phyloP scores from a whole-genome alignment of 2,797 vertebrate genomes.

The Aselliscus stoliczkanus region DNA sequence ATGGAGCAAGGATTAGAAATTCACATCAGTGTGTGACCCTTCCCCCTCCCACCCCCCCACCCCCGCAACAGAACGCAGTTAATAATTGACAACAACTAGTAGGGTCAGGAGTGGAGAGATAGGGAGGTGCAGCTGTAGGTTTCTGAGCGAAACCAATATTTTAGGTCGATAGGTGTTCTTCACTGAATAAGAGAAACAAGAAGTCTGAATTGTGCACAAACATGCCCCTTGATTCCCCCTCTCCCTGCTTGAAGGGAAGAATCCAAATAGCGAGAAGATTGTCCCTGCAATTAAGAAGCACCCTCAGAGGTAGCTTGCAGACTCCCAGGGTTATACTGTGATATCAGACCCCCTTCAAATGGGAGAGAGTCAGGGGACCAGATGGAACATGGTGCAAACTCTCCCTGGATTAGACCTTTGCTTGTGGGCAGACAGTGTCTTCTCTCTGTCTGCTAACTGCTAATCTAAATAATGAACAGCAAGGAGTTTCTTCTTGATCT shows the following conservation, averaged over 20 bases:
- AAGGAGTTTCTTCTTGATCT: neutral
- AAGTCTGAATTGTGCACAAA: neutral
- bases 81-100: neutral
- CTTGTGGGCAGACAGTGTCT: neutral
- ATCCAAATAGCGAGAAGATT: neutral
- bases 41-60: no score
- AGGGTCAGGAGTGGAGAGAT: neutral
- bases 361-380: neutral
- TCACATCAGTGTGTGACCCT: neutral
- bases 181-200: neutral
- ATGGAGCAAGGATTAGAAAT: neutral
- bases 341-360: neutral
- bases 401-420: neutral
- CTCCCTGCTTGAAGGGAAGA: neutral
- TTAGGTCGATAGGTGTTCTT: neutral
- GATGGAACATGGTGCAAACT: fast-evolving
- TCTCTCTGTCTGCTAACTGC: neutral
- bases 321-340: neutral
- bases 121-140: neutral
- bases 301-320: neutral
- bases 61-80: neutral
- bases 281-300: neutral
- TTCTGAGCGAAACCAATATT: neutral
- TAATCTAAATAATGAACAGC: neutral
- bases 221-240: neutral